Conservation (phyloP, 2,888 invertebrate genomes). For the Himalopsyche anomala region DNA sequence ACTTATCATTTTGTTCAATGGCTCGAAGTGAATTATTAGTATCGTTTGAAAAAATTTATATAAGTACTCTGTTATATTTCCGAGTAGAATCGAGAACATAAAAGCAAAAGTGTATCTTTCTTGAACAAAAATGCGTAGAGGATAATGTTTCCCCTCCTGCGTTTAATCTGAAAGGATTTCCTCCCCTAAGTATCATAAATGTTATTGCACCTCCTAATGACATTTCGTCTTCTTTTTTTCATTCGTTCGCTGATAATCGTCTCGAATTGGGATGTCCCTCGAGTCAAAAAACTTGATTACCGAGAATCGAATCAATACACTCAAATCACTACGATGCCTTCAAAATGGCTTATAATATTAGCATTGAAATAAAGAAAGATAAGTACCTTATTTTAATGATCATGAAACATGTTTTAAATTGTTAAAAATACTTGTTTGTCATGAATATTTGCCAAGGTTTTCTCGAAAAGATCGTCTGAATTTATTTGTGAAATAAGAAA, state of each 20-base stretch:
- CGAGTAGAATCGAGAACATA: background rate
- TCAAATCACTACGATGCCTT: too few species aligned
- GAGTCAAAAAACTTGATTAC: too few species aligned
- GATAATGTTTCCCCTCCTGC: background rate
- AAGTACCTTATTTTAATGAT: too few species aligned
- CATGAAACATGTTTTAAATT: too few species aligned
- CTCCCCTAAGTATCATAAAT: slow-evolving; percentile 29
- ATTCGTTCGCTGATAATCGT: slow-evolving; percentile 25
- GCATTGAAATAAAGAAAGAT: too few species aligned
- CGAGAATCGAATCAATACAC: too few species aligned
- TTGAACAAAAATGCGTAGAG: slow-evolving; percentile 9
- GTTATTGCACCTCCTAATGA: slow-evolving; percentile 42
- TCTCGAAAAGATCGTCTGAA: too few species aligned
- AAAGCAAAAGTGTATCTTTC: slow-evolving; percentile 35
- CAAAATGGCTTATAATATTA: too few species aligned
- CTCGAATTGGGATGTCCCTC: background rate
- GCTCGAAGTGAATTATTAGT: background rate
- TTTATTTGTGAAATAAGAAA: too few species aligned
- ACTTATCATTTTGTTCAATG: slow-evolving; percentile 32
- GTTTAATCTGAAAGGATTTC: slow-evolving; percentile 6
- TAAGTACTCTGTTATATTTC: background rate
- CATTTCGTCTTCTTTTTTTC: slow-evolving; percentile 40
- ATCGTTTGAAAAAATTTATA: slow-evolving; percentile 13
- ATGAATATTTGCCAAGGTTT: too few species aligned
- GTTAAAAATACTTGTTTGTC: too few species aligned